These are phyloP conservation scores for Lasioglossum figueresi DNA, from an alignment of 2,888 invertebrate genomes.

Conservation along the genomic window DNA sequence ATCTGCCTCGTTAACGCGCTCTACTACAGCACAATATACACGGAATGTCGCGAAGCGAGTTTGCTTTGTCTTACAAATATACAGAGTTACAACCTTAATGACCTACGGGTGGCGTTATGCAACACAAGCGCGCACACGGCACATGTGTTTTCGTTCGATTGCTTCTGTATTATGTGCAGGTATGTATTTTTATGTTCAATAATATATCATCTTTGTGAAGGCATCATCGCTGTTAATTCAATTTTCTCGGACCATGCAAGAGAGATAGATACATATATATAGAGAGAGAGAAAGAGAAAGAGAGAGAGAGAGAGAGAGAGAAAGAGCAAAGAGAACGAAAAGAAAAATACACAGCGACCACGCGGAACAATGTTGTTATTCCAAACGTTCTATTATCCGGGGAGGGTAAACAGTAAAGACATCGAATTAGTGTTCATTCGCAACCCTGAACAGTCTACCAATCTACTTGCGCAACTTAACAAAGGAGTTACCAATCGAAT, in stretches of 20 bases:
- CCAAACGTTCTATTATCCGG: conserved; percentile 57
- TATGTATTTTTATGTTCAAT: conserved; percentile 42
- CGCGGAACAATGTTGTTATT: conserved; percentile 56
- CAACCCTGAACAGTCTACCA: conserved; percentile 79
- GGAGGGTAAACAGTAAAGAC: conserved; percentile 47
- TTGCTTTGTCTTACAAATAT: conserved; percentile 55
- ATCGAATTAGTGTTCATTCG: conserved; percentile 71
- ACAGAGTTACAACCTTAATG: conserved; percentile 35
- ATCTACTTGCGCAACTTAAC: conserved; percentile 71
- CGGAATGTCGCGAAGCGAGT: conserved; percentile 38
- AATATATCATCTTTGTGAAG: conserved; percentile 49
- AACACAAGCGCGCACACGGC: conserved; percentile 9
- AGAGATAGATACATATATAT: background rate
- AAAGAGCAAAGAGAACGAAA: conserved; percentile 32
- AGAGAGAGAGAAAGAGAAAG: conserved; percentile 4
- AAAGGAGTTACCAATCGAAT: conserved; percentile 48
- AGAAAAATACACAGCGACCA: conserved; percentile 51
- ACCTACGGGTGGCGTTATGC: conserved; percentile 25
- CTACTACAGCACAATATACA: conserved; percentile 13
- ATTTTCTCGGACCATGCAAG: conserved; percentile 68
- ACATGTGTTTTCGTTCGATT: background rate
- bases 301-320: conserved; percentile 22
- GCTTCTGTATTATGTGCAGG: conserved; percentile 46
- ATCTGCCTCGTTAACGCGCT: background rate
- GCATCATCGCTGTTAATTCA: conserved; percentile 62